These are phyloP conservation scores for Herpailurus yagouaroundi DNA, from an alignment of 2,113 vertebrate genomes.

Conservation along the genomic window DNA sequence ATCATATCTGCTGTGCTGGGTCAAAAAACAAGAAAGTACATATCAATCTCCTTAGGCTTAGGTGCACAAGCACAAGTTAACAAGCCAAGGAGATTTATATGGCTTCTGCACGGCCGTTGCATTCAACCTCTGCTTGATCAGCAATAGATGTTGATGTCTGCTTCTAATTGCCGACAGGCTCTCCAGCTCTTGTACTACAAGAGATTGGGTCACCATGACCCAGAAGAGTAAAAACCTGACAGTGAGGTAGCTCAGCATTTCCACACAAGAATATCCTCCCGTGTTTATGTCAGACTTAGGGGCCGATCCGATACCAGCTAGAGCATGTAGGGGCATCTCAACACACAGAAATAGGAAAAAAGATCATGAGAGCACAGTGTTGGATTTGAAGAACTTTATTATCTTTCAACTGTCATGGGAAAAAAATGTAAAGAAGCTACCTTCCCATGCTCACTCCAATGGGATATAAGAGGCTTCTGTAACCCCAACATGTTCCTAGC, in stretches of 20 bases:
- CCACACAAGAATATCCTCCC: constrained; percentile 9
- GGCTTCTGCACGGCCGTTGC: background rate
- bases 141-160: background rate
- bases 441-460: background rate
- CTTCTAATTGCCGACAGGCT: constrained; percentile 63
- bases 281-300: background rate
- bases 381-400: background rate
- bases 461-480: background rate
- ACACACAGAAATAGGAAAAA: background rate
- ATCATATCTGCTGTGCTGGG: background rate
- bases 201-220: constrained; percentile 73
- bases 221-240: constrained; percentile 48
- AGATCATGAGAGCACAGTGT: background rate
- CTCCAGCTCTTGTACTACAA: constrained; percentile 23
- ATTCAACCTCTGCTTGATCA: constrained; percentile 54
- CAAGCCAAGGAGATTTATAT: background rate
- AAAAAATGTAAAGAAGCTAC: background rate
- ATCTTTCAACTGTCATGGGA: background rate
- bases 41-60: background rate
- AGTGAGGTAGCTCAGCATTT: constrained; percentile 40
- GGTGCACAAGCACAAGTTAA: background rate
- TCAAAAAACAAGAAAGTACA: constrained; percentile 28
- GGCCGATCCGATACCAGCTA: background rate
- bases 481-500: background rate
- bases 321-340: background rate